Evolutionary conservation across 2,888 invertebrate species (phyloP).

Genomic region (Callyntrura sp.): DNA sequence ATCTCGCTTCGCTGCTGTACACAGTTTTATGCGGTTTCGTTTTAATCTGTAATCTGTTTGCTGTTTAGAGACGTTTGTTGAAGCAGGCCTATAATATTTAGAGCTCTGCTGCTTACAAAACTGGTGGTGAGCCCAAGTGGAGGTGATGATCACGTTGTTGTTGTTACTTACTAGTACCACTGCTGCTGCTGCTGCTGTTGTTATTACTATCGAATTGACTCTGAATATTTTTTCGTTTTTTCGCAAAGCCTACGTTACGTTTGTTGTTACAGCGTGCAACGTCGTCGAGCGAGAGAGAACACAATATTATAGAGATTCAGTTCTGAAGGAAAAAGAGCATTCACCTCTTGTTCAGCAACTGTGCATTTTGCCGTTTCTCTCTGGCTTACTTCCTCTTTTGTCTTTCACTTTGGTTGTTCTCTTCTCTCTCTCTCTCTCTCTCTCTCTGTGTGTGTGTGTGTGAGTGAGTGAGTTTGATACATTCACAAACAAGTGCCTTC

Average conservation of each 20-base stretch:
- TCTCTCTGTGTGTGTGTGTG: too few species aligned
- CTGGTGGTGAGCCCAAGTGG: not conserved
- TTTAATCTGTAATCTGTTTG: too few species aligned
- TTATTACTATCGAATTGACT: not conserved
- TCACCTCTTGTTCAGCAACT: constrained; percentile 55
- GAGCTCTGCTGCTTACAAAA: too few species aligned
- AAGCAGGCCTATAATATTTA: too few species aligned
- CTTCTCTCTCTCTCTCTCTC: too few species aligned
- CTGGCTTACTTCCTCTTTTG: constrained; percentile 32
- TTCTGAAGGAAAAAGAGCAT: constrained; percentile 41
- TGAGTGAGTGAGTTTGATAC: too few species aligned
- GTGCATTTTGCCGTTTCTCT: constrained; percentile 12
- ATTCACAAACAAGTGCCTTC: too few species aligned
- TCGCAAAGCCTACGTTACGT: not conserved
- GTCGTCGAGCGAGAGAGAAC: not conserved
- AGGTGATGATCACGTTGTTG: constrained; percentile 15
- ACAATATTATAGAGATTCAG: constrained; percentile 15
- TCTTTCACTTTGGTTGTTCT: not conserved
- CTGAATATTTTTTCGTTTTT: too few species aligned
- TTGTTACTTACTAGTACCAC: not conserved
- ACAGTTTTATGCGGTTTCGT: too few species aligned
- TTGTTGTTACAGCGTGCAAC: too few species aligned
- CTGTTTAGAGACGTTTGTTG: too few species aligned
- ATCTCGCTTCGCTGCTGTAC: too few species aligned
- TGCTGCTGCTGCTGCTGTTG: not conserved